Evolutionary conservation across 2,888 invertebrate genomes (phyloP).

Genomic region (Drosophila meridiana): DNA sequence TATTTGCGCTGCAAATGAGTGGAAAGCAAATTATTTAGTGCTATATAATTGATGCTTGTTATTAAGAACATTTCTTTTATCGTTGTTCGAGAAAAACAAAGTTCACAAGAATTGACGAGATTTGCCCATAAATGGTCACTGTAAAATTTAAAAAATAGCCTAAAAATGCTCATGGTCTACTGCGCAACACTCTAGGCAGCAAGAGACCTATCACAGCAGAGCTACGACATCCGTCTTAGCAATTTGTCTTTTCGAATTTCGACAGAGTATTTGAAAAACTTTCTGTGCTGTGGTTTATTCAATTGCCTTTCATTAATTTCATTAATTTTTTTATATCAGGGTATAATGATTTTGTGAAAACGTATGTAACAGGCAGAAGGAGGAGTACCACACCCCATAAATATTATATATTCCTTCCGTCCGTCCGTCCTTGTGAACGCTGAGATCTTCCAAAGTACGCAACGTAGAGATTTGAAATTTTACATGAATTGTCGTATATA

Average conservation of each 20-base stretch:
- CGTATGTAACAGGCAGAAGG: too few species aligned
- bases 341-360: too few species aligned
- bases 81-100: constrained; percentile 22
- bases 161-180: constrained; percentile 3
- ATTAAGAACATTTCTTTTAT: constrained; percentile 35
- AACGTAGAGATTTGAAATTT: too few species aligned
- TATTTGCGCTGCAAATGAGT: neutral
- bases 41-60: constrained; percentile 4
- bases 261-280: constrained; percentile 21
- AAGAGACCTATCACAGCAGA: neutral
- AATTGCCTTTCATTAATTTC: neutral
- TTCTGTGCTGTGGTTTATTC: neutral
- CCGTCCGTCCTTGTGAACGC: too few species aligned
- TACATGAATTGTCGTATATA: too few species aligned
- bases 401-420: too few species aligned
- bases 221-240: neutral
- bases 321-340: neutral
- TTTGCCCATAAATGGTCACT: constrained; percentile 41
- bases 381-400: too few species aligned
- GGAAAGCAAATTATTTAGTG: constrained; percentile 7
- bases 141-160: neutral
- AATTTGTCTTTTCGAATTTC: too few species aligned
- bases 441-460: too few species aligned
- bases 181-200: neutral
- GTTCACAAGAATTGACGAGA: constrained; percentile 40